Evolutionary conservation across 2,113 vertebrate species (phyloP).

Genomic region (Rallus limicola): DNA sequence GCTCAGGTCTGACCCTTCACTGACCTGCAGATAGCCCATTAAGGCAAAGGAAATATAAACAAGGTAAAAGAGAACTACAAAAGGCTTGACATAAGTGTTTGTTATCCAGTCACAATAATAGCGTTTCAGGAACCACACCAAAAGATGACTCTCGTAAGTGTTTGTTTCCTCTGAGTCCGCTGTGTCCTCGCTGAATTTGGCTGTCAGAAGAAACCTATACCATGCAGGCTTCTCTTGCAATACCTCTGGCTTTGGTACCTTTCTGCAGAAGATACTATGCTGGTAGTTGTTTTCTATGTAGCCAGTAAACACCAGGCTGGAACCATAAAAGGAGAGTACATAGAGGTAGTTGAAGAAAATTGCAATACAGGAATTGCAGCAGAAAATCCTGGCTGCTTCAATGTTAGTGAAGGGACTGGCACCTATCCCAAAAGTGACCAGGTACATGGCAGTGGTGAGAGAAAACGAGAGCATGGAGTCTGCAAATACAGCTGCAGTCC

Average conservation of each 20-base stretch:
- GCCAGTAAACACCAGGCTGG: slow-evolving; percentile 96
- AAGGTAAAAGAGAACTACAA: slow-evolving; percentile 98
- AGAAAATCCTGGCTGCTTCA: slow-evolving; percentile 98
- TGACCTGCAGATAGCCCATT: slow-evolving; percentile 99
- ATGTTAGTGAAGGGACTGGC: slow-evolving; percentile 99
- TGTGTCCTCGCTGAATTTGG: slow-evolving; percentile 91
- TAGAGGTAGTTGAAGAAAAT: slow-evolving; percentile 97
- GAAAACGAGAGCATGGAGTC: slow-evolving; percentile 98
- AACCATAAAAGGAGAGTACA: slow-evolving; percentile 96
- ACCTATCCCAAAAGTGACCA: slow-evolving; percentile 96
- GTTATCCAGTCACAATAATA: slow-evolving; percentile 99
- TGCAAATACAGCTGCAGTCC: slow-evolving; percentile 93
- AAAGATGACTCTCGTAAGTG: slow-evolving; percentile 92
- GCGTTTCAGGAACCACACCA: slow-evolving; percentile 95
- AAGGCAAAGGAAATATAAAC: slow-evolving; percentile 99
- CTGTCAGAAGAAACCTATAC: slow-evolving; percentile 97
- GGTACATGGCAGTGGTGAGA: slow-evolving; percentile 95
- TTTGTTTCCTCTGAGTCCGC: slow-evolving; percentile 81
- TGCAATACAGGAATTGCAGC: slow-evolving; percentile 92
- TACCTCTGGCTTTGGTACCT: slow-evolving; percentile 92
- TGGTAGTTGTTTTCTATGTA: slow-evolving; percentile 98
- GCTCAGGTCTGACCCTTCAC: slow-evolving; percentile 95
- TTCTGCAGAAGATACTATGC: slow-evolving; percentile 96
- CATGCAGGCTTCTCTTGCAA: slow-evolving; percentile 94
- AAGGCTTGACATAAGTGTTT: slow-evolving; percentile 98